Evolutionary conservation across 2,888 invertebrate species (phyloP).

Genomic region (Platycnemis pennipes): DNA sequence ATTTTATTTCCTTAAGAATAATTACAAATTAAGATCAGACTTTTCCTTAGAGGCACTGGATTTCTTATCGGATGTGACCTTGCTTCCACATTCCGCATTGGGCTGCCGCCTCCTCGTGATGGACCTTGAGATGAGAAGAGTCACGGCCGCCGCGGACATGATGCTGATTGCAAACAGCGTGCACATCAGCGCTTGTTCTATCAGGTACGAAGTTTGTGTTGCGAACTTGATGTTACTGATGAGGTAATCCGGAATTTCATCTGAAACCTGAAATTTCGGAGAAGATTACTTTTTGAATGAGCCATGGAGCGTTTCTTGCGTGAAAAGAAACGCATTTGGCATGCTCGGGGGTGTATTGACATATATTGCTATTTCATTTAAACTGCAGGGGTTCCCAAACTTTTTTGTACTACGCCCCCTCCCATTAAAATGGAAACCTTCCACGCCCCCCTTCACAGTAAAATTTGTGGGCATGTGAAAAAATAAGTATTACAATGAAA

Average conservation of each 20-base stretch:
- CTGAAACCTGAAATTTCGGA: not conserved
- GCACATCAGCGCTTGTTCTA: not conserved
- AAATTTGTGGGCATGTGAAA: no score
- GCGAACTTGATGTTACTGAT: not conserved
- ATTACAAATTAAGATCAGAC: not conserved
- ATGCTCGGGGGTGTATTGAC: no score
- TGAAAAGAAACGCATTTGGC: no score
- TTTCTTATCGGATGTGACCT: not conserved
- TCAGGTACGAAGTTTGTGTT: not conserved
- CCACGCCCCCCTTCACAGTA: no score
- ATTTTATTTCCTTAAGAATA: not conserved
- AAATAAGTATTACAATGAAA: no score
- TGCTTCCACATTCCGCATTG: not conserved
- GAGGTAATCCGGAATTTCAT: constrained; percentile 11
- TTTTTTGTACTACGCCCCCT: no score
- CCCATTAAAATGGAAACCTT: no score
- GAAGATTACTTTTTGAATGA: no score
- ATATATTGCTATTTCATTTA: no score
- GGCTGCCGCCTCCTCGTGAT: not conserved
- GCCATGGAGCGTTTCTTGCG: no score
- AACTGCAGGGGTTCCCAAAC: no score
- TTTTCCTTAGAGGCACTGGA: not conserved
- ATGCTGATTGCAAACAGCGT: not conserved
- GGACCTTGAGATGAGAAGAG: not conserved
- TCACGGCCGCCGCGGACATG: not conserved